Percentiles rank a stretch among this genome's conserved stretches.
Evolutionary conservation across 2,797 vertebrate genomes (phyloP).

Genomic region (Scyliorhinus canicula): DNA sequence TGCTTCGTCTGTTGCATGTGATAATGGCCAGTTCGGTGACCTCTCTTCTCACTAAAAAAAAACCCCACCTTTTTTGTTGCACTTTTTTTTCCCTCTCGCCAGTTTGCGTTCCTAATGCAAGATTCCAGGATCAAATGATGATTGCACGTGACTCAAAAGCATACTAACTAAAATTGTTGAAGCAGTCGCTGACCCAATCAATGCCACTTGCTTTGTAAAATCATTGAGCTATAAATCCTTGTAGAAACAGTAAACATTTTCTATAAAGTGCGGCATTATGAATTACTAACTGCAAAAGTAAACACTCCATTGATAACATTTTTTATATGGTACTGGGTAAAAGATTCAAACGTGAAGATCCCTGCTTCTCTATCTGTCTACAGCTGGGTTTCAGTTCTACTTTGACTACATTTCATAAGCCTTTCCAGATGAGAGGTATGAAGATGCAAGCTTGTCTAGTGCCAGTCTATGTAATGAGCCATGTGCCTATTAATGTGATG

Average conservation of each 20-base stretch:
- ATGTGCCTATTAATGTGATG: background rate
- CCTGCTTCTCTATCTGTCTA: background rate
- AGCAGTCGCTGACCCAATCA: background rate
- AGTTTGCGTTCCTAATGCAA: background rate
- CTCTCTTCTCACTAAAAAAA: conserved; percentile 27
- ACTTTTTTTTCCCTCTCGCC: background rate
- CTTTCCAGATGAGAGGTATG: too few species aligned
- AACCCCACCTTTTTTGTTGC: conserved; percentile 9
- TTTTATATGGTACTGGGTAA: background rate
- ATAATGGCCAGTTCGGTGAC: conserved; percentile 48
- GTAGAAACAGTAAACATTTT: background rate
- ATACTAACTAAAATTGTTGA: background rate
- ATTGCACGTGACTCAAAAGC: background rate
- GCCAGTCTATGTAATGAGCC: background rate
- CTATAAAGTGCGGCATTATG: background rate
- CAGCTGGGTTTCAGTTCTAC: background rate
- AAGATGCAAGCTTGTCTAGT: background rate
- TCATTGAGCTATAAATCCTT: background rate
- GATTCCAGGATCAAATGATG: background rate
- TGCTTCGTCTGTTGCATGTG: conserved; percentile 57
- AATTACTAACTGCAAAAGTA: background rate
- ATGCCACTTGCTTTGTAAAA: background rate
- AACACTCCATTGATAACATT: background rate
- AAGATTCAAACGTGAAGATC: background rate
- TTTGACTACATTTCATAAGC: background rate